phyloP scores from a whole-genome alignment of 2,888 invertebrate genomes.

The Operophtera brumata region DNA sequence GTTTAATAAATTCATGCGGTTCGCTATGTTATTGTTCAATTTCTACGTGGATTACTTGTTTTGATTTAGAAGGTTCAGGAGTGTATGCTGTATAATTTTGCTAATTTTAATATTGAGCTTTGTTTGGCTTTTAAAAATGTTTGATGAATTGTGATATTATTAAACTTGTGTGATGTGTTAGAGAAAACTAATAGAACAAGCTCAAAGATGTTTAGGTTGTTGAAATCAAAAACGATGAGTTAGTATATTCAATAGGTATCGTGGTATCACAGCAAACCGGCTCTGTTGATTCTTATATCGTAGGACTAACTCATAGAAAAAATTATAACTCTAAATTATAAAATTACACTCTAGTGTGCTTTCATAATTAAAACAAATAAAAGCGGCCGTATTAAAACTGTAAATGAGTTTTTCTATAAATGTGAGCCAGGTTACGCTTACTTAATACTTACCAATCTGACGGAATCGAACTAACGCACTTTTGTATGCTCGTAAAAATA shows the following conservation, averaged over 20 bases:
- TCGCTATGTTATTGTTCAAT: constrained; percentile 23
- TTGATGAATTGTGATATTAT: not conserved
- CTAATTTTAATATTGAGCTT: constrained; percentile 8
- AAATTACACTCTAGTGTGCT: too few species aligned
- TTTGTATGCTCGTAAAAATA: constrained; percentile 15
- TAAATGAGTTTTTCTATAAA: too few species aligned
- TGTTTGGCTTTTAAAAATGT: too few species aligned
- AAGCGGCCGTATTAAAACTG: too few species aligned
- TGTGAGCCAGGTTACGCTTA: too few species aligned
- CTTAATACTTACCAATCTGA: too few species aligned
- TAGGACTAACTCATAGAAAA: too few species aligned
- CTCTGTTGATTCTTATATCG: not conserved
- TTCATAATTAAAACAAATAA: too few species aligned
- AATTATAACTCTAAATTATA: too few species aligned
- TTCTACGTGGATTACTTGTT: constrained; percentile 21
- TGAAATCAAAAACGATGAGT: not conserved
- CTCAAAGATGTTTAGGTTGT: not conserved
- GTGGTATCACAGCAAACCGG: not conserved
- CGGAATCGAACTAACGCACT: not conserved
- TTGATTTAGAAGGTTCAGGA: not conserved
- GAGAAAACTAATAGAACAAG: too few species aligned
- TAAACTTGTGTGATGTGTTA: not conserved
- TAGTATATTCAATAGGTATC: not conserved
- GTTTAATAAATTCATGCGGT: constrained; percentile 14
- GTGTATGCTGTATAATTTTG: not conserved